Evolutionary conservation across 1,140 invertebrate genomes (phyloP), one percentile per base, ranked within the genome.

Genomic region (Zaprionus africanus): DNA sequence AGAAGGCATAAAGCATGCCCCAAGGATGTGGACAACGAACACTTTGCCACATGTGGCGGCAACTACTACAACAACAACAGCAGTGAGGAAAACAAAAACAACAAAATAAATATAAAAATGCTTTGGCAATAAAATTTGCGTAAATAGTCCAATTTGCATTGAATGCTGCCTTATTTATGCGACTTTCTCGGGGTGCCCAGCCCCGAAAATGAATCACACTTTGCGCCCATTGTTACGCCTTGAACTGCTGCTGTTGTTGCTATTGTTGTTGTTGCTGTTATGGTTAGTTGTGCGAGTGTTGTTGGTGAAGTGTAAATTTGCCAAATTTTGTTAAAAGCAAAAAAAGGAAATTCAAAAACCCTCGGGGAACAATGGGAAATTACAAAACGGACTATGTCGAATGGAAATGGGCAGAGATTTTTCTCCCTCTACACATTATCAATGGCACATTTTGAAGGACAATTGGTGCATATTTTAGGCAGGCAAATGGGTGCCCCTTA

Each of bases 91-190:
- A n/a, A n/a, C 1, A 84, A 79, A 43, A 88, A 83, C 76, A 88
- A 73, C 63, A 76, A 85, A 74, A 90, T 79, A 88, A 85, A 84
- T 88, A 74, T 85, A 90, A 88, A 88, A 90, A 90, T 85, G 77
- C 79, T 81, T 46, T 64, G 86, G 86, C 81, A 88, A 88, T 88
- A 88, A 90, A 88, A 88, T 88, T 88, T 88, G 85, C 85, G 85
- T 88, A 88, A 88, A 90, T 88, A 90, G 82, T 85, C 85, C 85
- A 88, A 88, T 88, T 88, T 88, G 85, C 85, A 88, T 88, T 88
- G 85, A 88, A 88, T 90, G 76, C 68, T 81, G 78, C 85, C 71
- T 88, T 88, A 88, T 87, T 87, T 87, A 90, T 90, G 76, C 58
- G 64, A 78, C 83, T 62, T 63, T 46, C 11, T 22, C 11, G 46